Base-by-base conservation (phyloP, 2,888 invertebrate genomes). In the Rotaria macrura region DNA sequence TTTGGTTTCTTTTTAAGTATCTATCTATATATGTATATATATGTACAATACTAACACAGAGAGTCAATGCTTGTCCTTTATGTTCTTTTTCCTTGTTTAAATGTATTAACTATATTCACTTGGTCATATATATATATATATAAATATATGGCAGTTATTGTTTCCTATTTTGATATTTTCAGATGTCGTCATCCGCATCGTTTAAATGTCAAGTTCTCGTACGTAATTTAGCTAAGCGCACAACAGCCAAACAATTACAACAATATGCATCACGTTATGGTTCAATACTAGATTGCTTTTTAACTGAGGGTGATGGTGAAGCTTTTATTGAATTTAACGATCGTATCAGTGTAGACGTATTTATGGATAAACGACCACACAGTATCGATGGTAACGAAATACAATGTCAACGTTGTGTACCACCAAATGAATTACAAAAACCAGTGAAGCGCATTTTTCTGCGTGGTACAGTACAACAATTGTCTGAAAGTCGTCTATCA, bases 261-360 rank as follows among this genome's bases (percentile, higher is more conserved):
- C 43, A 79, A 79, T 79, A 79, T 43, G 79, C 79, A 79, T 40
- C 79, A 43, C 40, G 43, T 14, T 79, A 79, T n/a, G 79, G 79
- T 23, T 25, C 40, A 43, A n/a, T 79, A 4, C 12, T 79, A n/a
- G 79, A 79, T 79, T 79, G 79, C 43, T 43, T 43, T 43, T 40
- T 79, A n/a, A 40, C 23, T 9, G 43, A 79, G 1, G n/a, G 23
- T 12, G 43, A 79, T 25, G 34, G 38, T 43, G 79, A 79, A 25
- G 25, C n/a, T 43, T 40, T 79, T 40, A 79, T 79, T 43, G 79
- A 79, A n/a, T 79, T 79, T 43, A 43, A 23, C n/a, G 43, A 79
- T n/a, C 79, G 43, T 40, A 43, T n/a, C 25, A 40, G 14, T 79
- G 79, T 79, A 14, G 79, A 79, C 5, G 25, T 43, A 12, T 79